Evolutionary conservation across 2,888 invertebrate genomes (phyloP).

Genomic region (Platycnemis pennipes): DNA sequence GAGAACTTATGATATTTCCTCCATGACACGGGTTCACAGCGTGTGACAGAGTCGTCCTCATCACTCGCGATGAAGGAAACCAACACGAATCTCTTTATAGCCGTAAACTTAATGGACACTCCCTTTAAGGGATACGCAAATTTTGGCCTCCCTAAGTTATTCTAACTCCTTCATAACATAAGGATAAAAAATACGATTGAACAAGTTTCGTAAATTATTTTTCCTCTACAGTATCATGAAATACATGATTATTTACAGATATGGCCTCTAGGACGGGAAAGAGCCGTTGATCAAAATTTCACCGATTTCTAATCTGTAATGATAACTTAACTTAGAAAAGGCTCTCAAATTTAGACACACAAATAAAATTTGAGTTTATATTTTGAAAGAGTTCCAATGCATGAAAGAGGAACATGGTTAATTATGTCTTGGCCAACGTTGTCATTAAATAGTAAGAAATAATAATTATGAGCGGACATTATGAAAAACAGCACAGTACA

Average conservation of each 20-base stretch:
- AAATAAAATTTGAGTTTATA: too few relatives aligned
- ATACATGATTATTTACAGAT: not conserved
- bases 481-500: too few relatives aligned
- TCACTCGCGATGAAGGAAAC: slow-evolving; percentile 31
- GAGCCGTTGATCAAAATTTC: too few relatives aligned
- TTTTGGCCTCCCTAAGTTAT: slow-evolving; percentile 2
- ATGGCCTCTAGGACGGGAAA: not conserved
- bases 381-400: too few relatives aligned
- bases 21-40: slow-evolving; percentile 66
- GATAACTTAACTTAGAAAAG: too few relatives aligned
- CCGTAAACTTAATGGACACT: slow-evolving; percentile 28
- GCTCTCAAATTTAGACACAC: too few relatives aligned
- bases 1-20: slow-evolving; percentile 46
- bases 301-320: too few relatives aligned
- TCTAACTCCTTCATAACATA: not conserved
- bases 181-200: not conserved
- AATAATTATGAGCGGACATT: too few relatives aligned
- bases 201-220: not conserved
- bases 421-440: too few relatives aligned
- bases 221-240: not conserved
- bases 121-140: not conserved
- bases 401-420: too few relatives aligned
- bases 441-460: too few relatives aligned
- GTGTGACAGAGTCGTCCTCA: slow-evolving; percentile 54
- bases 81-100: slow-evolving; percentile 41